Evolutionary conservation across 64 coral and sea anemone genomes (phyloP).

Genomic region (Stichodactyla helianthus): DNA sequence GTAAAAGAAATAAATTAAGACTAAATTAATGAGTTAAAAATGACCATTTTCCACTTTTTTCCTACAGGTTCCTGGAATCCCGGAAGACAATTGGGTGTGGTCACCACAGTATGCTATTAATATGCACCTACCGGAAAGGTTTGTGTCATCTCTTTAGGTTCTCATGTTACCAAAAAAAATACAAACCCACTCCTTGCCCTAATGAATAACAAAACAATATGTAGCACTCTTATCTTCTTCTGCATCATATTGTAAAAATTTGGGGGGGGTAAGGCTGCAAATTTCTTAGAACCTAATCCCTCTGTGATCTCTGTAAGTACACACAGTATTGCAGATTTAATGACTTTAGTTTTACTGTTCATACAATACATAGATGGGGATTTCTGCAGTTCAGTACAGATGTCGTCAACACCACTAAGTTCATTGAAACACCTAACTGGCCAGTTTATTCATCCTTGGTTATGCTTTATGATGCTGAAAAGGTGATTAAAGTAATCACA

Average conservation of each 20-base stretch:
- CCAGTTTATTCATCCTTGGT: slow-evolving; percentile 69
- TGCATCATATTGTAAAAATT: too few relatives aligned
- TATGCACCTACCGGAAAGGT: slow-evolving; percentile 92
- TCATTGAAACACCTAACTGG: slow-evolving; percentile 65
- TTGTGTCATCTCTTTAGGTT: background rate
- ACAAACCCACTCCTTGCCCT: too few relatives aligned
- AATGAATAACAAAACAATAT: too few relatives aligned
- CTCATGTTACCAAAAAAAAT: background rate
- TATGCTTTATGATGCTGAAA: slow-evolving; percentile 83
- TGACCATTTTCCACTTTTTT: background rate
- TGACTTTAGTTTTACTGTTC: too few relatives aligned
- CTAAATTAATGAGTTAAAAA: background rate
- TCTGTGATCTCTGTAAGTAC: too few relatives aligned
- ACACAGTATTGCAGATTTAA: too few relatives aligned
- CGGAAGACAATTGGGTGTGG: slow-evolving; percentile 97
- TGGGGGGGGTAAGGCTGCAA: too few relatives aligned
- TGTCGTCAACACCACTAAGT: slow-evolving; percentile 61
- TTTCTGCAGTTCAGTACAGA: slow-evolving; percentile 93
- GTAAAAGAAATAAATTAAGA: slow-evolving; percentile 12
- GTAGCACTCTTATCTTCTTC: too few relatives aligned
- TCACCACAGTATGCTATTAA: slow-evolving; percentile 87
- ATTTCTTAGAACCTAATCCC: too few relatives aligned
- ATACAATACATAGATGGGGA: slow-evolving; percentile 53
- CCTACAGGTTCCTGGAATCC: slow-evolving; percentile 49
- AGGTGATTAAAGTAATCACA: slow-evolving; percentile 23